Base-by-base conservation (phyloP, 2,113 vertebrate genomes). In the Sorex araneus region DNA sequence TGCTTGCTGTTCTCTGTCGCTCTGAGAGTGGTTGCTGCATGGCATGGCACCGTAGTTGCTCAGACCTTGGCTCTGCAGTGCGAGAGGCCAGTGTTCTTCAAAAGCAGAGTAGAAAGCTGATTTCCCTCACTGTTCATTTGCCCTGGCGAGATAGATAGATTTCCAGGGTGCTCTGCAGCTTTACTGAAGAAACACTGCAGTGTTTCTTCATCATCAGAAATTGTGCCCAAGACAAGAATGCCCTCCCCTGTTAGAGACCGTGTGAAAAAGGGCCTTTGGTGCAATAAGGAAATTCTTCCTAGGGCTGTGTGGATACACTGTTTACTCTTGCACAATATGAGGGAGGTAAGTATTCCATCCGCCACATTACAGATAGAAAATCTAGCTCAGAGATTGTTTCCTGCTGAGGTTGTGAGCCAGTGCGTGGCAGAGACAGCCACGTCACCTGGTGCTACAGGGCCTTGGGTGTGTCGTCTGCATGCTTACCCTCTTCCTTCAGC, bases 391-490 rank as follows among this genome's bases (percentile, higher is more conserved):
- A 50, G 4, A 27, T 23, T 45, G 1, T n/a, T 3, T 10, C 6
- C 13, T 63, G 54, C 63, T 77, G 1, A 7, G 4, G 47, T 73
- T 28, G 66, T 8, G 4, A 71, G 63, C 82, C 8, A 0, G 8
- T 3, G 3, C 27, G 8, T 6, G 40, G 2, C 21, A 40, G 43
- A 32, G 12, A 60, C 0, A 23, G 67, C 0, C 0, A 8, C 64
- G 7, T 11, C 28, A 13, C 28, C 27, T 66, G 27, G 28, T 30
- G 12, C 25, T 30, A n/a, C 67, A 34, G 18, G 67, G n/a, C 21
- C 18, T 19, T 60, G 57, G 21, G 54, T 54, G 54, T 54, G 8
- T 12, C 15, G 18, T 19, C 54, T 54, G 3, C 18, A 19, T 54
- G 54, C 18, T 54, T 19, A 54, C 54, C 18, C 8, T 12, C 13